Percentiles rank a stretch among this genome's conserved stretches.
phyloP scores from a whole-genome alignment of 92 coral and sea anemone genomes.

The Porites evermanni region DNA sequence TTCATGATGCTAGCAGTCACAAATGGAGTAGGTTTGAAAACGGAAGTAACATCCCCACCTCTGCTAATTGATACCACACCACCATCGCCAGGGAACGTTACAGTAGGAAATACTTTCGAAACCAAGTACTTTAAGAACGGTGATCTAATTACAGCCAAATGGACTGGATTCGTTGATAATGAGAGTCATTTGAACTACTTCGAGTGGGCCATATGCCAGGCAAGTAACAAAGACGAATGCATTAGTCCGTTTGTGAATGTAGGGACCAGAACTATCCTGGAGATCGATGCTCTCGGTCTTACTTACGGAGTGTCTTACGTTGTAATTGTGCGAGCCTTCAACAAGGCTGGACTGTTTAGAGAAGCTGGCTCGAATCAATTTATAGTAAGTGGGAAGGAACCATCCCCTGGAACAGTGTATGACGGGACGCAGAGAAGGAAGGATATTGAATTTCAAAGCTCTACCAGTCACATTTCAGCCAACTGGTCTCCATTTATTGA shows the following conservation, averaged over 20 bases:
- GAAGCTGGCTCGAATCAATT: slow-evolving; percentile 52
- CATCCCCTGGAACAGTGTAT: slow-evolving; percentile 72
- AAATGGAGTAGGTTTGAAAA: slow-evolving; percentile 77
- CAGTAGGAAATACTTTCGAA: slow-evolving; percentile 46
- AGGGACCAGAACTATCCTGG: slow-evolving; percentile 55
- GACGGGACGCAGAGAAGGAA: slow-evolving; percentile 40
- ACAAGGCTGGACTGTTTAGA: slow-evolving; percentile 65
- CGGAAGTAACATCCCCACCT: slow-evolving; percentile 34
- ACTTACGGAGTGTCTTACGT: slow-evolving; percentile 69
- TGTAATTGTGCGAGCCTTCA: slow-evolving; percentile 72
- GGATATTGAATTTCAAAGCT: slow-evolving; percentile 69
- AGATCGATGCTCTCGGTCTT: slow-evolving; percentile 54
- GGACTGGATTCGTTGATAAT: slow-evolving; percentile 71
- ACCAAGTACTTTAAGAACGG: slow-evolving; percentile 59
- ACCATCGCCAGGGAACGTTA: slow-evolving; percentile 71
- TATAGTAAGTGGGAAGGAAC: slow-evolving; percentile 57
- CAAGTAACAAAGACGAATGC: slow-evolving; percentile 43
- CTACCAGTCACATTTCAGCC: slow-evolving; percentile 59
- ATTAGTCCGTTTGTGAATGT: slow-evolving; percentile 59
- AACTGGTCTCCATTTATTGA: slow-evolving; percentile 83
- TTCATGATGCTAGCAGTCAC: slow-evolving; percentile 55
- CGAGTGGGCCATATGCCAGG: slow-evolving; percentile 82
- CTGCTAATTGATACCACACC: slow-evolving; percentile 79
- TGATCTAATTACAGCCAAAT: slow-evolving; percentile 60
- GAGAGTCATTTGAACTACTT: slow-evolving; percentile 76